Conservation (phyloP, 1,140 invertebrate genomes). For the Bicyclus anynana region DNA sequence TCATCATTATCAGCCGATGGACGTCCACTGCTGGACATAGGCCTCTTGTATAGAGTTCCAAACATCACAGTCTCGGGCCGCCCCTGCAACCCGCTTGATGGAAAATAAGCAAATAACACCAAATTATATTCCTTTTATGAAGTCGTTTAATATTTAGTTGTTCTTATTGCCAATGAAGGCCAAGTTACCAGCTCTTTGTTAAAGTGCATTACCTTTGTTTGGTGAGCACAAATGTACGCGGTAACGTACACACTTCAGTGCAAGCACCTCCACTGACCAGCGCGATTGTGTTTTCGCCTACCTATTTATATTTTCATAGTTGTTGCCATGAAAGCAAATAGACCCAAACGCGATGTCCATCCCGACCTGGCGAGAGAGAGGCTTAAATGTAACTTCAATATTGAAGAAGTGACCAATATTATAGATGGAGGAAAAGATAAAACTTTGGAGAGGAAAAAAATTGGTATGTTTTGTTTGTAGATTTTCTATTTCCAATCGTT, state of each 20-base stretch:
- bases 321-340: constrained; percentile 1
- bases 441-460: constrained; percentile 82
- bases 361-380: constrained; percentile 82
- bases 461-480: constrained; percentile 78
- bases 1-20: too few relatives aligned
- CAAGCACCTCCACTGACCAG: background rate
- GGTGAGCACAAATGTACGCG: background rate
- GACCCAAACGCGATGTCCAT: constrained; percentile 59
- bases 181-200: background rate
- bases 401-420: constrained; percentile 83
- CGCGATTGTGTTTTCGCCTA: background rate
- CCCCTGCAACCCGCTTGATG: too few relatives aligned
- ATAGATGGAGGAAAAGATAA: constrained; percentile 81
- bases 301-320: background rate
- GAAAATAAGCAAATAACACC: too few relatives aligned
- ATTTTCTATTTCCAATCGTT: background rate
- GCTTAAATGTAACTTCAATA: constrained; percentile 83
- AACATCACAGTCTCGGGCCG: too few relatives aligned
- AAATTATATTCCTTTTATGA: too few relatives aligned
- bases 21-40: too few relatives aligned
- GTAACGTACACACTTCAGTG: background rate
- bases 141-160: too few relatives aligned
- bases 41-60: too few relatives aligned
- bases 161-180: background rate
- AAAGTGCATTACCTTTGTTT: background rate